A percentile compares a stretch with the other conserved stretches of the same genome.
These are phyloP conservation scores for Callyntrura guangdongensis DNA, from an alignment of 2,888 invertebrate species.

Conservation along the genomic window DNA sequence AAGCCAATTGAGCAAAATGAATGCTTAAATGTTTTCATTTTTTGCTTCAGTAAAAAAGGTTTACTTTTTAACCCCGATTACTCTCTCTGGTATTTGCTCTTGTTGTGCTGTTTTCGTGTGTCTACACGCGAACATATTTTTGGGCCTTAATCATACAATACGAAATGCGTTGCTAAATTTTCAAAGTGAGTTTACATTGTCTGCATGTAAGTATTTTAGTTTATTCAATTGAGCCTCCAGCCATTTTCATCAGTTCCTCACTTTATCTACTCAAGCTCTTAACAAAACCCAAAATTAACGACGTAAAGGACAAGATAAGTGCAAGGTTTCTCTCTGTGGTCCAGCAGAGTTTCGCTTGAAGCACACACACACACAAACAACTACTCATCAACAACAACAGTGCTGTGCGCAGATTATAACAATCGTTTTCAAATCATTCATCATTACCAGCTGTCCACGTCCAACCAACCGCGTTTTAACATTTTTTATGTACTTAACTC, in stretches of 20 bases:
- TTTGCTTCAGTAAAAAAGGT: background rate
- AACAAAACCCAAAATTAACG: constrained; percentile 46
- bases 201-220: constrained; percentile 30
- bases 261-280: background rate
- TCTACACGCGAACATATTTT: background rate
- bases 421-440: constrained; percentile 68
- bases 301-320: constrained; percentile 52
- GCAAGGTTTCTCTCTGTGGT: constrained; percentile 68
- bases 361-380: too few relatives aligned
- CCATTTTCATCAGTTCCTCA: constrained; percentile 24
- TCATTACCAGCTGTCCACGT: constrained; percentile 66
- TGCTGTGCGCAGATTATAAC: background rate
- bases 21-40: background rate
- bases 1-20: constrained; percentile 33
- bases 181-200: constrained; percentile 2
- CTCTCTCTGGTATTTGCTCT: too few relatives aligned
- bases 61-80: too few relatives aligned
- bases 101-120: too few relatives aligned
- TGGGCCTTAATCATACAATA: background rate
- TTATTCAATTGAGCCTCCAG: constrained; percentile 41
- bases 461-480: constrained; percentile 47
- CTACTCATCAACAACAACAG: constrained; percentile 32
- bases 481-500: constrained; percentile 1
- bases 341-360: constrained; percentile 26
- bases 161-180: too few relatives aligned